Evolutionary conservation across 64 coral and sea anemone genomes (phyloP), one percentile per base, ranked within the genome.

Genomic region (Acropora tenuis): DNA sequence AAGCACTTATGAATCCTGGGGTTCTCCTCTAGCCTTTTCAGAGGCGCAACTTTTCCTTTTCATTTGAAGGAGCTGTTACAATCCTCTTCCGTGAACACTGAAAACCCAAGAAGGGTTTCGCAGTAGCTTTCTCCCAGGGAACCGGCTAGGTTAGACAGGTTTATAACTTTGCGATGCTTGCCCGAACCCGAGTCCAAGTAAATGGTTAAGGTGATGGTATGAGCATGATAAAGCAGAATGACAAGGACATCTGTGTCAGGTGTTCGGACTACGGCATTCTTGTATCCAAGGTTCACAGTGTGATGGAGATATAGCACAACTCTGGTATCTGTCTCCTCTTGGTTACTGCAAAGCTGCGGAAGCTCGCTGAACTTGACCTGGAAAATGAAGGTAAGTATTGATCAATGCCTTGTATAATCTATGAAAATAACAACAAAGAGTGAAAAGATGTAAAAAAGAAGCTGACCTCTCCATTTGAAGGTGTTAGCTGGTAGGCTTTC

Each of bases 261-360:
- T 9, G 55, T 48, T 10, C 55, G 13, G 43, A 89, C 74, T 6
- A 78, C 87, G 43, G 59, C 55, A 1, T 76, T 45, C 71, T 92
- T 92, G 75, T 92, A 92, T 7, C 52, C 73, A 0, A 76, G 69
- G 47, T 1, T 61, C 0, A 42, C 71, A 43, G 90, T 82, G 18
- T 78, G 43, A 61, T 92, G 69, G 1, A 92, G 80, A 20, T 92
- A 77, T 3, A 92, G 59, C 9, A 92, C 53, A 2, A 86, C 73
- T 77, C 80, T 77, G 2, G 52, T 86, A 40, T 92, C 81, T 20
- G 90, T 92, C 52, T 92, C 90, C 68, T 92, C 90, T 45, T 80
- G 77, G 88, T 90, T 90, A 13, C 75, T 80, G 18, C 41, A 79
- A 53, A 90, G 59, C 55, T 48, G 43, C 88, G 46, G 76, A 69